These are phyloP conservation scores for Rhyzopertha dominica DNA, from an alignment of 1,140 invertebrate species.

Conservation along the genomic window DNA sequence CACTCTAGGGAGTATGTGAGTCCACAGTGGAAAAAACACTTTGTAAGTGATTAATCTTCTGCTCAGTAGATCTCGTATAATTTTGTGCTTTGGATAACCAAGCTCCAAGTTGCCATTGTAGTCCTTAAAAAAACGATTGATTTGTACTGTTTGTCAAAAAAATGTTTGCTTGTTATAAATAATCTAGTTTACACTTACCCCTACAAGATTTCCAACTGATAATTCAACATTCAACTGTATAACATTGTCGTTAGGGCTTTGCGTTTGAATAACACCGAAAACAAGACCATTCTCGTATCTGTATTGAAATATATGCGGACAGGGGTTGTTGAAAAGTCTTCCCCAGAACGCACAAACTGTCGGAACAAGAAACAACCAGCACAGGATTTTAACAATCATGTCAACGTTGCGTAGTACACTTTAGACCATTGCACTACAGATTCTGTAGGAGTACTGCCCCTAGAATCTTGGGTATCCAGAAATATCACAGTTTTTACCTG, in stretches of 20 bases:
- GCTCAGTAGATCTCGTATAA: conserved; percentile 30
- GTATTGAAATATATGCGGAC: conserved; percentile 32
- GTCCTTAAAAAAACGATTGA: conserved; percentile 31
- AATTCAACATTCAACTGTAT: conserved; percentile 31
- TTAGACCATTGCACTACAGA: too few relatives aligned
- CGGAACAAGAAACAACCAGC: too few relatives aligned
- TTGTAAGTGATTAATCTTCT: conserved; percentile 35
- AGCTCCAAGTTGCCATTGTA: conserved; percentile 38
- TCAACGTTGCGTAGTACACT: too few relatives aligned
- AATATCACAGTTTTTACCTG: too few relatives aligned
- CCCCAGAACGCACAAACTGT: too few relatives aligned
- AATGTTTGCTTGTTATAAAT: too few relatives aligned
- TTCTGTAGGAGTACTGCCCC: too few relatives aligned
- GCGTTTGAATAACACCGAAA: conserved; percentile 27
- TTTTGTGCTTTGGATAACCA: conserved; percentile 21
- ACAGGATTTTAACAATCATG: too few relatives aligned
- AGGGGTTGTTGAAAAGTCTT: conserved; percentile 32
- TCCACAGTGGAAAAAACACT: conserved; percentile 35
- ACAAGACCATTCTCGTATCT: conserved; percentile 21
- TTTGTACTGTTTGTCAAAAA: too few relatives aligned
- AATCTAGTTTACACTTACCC: too few relatives aligned
- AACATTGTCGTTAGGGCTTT: conserved; percentile 16
- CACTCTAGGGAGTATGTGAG: conserved; percentile 31
- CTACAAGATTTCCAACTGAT: conserved; percentile 31
- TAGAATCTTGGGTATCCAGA: too few relatives aligned